Conservation (phyloP, 2,113 vertebrate genomes). For the Daboia siamensis region DNA sequence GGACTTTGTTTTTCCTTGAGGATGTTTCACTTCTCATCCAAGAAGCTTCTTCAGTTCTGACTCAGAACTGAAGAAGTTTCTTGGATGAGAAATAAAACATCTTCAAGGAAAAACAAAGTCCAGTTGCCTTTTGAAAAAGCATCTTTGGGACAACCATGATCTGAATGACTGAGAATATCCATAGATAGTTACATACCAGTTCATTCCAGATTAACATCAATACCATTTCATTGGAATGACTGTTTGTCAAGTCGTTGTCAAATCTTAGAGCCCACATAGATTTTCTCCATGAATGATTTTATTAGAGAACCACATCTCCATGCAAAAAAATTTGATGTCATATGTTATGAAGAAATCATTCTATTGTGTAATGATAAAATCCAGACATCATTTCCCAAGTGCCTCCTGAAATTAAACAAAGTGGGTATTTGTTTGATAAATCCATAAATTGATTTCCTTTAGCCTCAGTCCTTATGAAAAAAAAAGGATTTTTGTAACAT, state of each 20-base stretch:
- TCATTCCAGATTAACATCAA: neutral
- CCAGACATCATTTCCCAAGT: neutral
- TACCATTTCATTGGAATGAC: neutral
- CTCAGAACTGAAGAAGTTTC: neutral
- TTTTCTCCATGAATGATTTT: neutral
- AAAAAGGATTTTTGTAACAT: neutral
- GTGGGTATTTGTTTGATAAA: neutral
- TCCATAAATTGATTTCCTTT: neutral
- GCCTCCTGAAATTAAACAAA: neutral
- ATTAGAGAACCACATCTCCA: neutral
- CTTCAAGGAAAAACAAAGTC: neutral
- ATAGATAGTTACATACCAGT: neutral
- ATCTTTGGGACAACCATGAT: neutral
- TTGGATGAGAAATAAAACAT: neutral
- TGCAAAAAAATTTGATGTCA: neutral
- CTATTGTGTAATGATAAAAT: neutral
- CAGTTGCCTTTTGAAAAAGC: neutral
- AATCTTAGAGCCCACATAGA: neutral
- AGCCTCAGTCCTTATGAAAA: neutral
- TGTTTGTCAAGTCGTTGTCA: neutral
- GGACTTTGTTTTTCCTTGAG: neutral
- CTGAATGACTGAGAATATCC: neutral
- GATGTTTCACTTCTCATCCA: neutral
- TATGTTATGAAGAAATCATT: neutral
- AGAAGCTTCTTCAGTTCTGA: neutral